Conservation (phyloP, 2,888 invertebrate genomes). For the Bombylius discolor region DNA sequence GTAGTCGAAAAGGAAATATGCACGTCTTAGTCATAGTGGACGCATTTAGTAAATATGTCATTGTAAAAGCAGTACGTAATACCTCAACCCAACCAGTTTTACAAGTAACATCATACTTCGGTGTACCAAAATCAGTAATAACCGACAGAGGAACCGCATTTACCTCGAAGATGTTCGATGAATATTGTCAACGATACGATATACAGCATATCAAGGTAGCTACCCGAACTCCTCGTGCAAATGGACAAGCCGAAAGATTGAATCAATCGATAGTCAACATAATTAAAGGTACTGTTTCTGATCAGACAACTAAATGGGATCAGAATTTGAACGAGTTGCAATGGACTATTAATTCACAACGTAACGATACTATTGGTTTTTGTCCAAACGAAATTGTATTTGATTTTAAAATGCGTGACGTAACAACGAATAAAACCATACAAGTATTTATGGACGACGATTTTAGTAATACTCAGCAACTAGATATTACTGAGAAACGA, state of each 20-base stretch:
- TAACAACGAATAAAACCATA: neutral
- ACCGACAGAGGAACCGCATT: conserved; percentile 4
- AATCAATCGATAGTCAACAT: neutral
- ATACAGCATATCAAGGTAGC: conserved; percentile 18
- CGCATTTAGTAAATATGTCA: conserved; percentile 2
- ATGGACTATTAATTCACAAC: neutral
- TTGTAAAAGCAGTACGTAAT: conserved; percentile 6
- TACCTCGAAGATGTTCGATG: neutral
- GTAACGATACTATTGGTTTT: neutral
- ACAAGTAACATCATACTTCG: neutral
- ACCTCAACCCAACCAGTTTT: neutral
- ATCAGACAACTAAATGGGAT: neutral
- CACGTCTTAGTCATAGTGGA: neutral
- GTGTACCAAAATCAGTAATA: neutral
- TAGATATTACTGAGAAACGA: too few relatives aligned
- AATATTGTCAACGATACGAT: conserved; percentile 9
- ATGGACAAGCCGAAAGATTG: conserved; percentile 15
- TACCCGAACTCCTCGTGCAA: conserved; percentile 15
- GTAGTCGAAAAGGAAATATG: neutral
- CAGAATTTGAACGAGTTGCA: neutral
- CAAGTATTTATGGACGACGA: neutral
- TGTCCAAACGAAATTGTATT: neutral
- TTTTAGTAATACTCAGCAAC: too few relatives aligned
- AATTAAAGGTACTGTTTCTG: neutral
- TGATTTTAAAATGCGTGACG: neutral